A percentile compares a stretch with the other conserved stretches of the same genome.
phyloP scores from a whole-genome alignment of 2,888 invertebrate species.

The Choreutis nemorana region DNA sequence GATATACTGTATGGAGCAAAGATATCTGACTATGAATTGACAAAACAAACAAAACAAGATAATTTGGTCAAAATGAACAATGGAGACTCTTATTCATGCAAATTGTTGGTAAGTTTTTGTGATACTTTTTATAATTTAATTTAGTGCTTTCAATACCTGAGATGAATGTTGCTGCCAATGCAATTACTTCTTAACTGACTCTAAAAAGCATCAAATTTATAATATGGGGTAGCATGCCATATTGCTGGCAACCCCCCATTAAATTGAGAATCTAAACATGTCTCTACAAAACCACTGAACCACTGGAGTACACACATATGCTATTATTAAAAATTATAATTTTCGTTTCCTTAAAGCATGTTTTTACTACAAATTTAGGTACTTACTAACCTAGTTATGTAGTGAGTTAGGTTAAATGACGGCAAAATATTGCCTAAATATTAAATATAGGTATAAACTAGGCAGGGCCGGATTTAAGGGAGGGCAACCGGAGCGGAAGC shows the following conservation, averaged over 20 bases:
- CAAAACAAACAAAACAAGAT: slow-evolving; percentile 10
- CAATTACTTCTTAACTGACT: too few species aligned
- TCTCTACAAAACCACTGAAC: too few species aligned
- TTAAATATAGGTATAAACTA: too few species aligned
- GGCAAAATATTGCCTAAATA: too few species aligned
- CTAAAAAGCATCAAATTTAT: neutral
- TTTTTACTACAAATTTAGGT: neutral
- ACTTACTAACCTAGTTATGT: neutral
- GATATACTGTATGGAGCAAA: slow-evolving; percentile 74
- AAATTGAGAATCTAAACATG: neutral
- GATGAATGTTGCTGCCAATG: too few species aligned
- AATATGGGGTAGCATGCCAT: neutral
- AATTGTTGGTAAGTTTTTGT: slow-evolving; percentile 70
- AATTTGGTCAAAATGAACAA: slow-evolving; percentile 68
- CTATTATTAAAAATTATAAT: too few species aligned
- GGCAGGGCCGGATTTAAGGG: too few species aligned
- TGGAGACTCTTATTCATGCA: slow-evolving; percentile 70
- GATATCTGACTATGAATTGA: slow-evolving; percentile 70
- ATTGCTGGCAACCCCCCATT: too few species aligned
- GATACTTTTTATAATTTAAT: too few species aligned
- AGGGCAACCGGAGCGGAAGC: too few species aligned
- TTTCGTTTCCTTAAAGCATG: neutral
- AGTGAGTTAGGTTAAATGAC: neutral
- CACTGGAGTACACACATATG: too few species aligned
- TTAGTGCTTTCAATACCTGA: too few species aligned